A percentile compares a stretch with the other conserved stretches of the same genome.
phyloP scores from a whole-genome alignment of 2,888 invertebrate genomes.

The Palloptera scutellata region DNA sequence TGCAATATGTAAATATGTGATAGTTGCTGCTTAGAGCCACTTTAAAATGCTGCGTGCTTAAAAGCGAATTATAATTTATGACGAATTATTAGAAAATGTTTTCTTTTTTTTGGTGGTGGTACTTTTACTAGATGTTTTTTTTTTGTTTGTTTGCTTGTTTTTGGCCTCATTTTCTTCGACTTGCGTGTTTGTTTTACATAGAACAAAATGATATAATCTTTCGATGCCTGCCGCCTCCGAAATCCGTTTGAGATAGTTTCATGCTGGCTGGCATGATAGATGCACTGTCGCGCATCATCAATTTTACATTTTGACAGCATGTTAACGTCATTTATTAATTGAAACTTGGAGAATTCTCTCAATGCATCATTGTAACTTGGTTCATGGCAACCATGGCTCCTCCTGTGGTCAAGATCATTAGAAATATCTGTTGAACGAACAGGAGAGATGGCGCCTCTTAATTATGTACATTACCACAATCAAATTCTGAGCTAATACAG shows the following conservation, averaged over 20 bases:
- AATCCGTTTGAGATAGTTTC: not conserved
- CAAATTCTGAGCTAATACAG: too few relatives aligned
- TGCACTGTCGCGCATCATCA: conserved; percentile 48
- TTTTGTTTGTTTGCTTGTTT: conserved; percentile 7
- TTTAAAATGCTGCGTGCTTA: not conserved
- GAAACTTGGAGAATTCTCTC: conserved; percentile 33
- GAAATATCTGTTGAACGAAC: conserved; percentile 17
- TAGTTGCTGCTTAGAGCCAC: not conserved
- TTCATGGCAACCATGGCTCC: conserved; percentile 22
- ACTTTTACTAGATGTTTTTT: not conserved
- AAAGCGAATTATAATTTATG: conserved; percentile 42
- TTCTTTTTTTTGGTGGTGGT: conserved; percentile 9
- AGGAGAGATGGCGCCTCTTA: conserved; percentile 15
- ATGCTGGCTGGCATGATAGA: not conserved
- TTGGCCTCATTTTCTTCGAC: not conserved
- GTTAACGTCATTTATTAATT: conserved; percentile 60
- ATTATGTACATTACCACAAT: too few relatives aligned
- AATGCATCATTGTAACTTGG: conserved; percentile 11
- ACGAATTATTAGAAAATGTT: conserved; percentile 37
- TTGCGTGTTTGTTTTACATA: conserved; percentile 23
- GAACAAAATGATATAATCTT: conserved; percentile 2
- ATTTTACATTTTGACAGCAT: conserved; percentile 55
- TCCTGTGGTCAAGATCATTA: conserved; percentile 46
- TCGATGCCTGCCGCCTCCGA: not conserved
- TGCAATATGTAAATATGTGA: not conserved